Conservation (phyloP, 2,888 invertebrate genomes). For the Holacanthella duospinosa region DNA sequence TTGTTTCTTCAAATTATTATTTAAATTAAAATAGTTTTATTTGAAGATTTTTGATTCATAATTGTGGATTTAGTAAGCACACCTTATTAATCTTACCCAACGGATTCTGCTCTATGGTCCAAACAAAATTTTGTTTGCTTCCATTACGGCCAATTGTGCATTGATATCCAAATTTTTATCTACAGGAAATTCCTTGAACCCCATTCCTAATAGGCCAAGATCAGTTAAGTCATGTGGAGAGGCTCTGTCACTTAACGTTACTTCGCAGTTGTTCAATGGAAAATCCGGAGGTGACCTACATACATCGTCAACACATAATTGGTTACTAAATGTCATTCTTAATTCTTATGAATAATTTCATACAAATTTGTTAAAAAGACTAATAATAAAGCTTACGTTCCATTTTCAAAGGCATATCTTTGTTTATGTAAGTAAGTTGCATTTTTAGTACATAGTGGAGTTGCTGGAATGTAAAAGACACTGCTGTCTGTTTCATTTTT, state of each 20-base stretch:
- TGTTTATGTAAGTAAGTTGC: constrained; percentile 10
- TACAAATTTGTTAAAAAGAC: background rate
- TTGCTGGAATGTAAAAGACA: constrained; percentile 16
- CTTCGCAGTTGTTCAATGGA: constrained; percentile 19
- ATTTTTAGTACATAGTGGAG: constrained; percentile 16
- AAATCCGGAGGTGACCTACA: constrained; percentile 19
- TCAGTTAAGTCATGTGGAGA: constrained; percentile 7
- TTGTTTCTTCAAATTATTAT: too few species aligned
- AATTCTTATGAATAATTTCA: background rate
- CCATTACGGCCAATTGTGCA: background rate
- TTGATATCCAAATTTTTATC: background rate
- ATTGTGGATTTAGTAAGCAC: too few species aligned
- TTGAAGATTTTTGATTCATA: too few species aligned
- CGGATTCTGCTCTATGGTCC: too few species aligned
- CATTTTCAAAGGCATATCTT: constrained; percentile 12
- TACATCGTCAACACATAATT: too few species aligned
- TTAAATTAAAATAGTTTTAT: too few species aligned
- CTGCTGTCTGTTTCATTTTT: constrained; percentile 14
- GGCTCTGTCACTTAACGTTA: constrained; percentile 10
- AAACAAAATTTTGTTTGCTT: background rate
- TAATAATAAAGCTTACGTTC: constrained; percentile 10
- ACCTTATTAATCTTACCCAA: too few species aligned
- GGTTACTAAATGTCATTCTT: background rate
- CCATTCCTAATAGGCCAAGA: constrained; percentile 13
- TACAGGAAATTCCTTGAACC: constrained; percentile 5